Evolutionary conservation across 2,113 vertebrate species (phyloP).

Genomic region (Thunnus maccoyii): DNA sequence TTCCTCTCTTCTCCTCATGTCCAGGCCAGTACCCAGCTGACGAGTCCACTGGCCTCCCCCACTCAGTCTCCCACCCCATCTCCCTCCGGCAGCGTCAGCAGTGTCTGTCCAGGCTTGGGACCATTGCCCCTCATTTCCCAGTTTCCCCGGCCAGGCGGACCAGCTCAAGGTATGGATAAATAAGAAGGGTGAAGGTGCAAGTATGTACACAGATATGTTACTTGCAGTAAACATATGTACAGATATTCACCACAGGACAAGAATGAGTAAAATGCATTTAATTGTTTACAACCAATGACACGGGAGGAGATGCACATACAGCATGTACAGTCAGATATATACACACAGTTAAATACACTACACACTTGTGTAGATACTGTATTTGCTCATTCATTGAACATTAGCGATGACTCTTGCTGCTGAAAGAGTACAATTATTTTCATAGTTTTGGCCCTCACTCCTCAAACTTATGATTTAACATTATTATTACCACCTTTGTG

Average conservation of each 20-base stretch:
- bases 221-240: not conserved
- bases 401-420: not conserved
- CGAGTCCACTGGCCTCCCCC: constrained; percentile 94
- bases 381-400: not conserved
- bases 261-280: too few species aligned
- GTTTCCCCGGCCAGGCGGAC: constrained; percentile 92
- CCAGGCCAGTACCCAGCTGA: constrained; percentile 92
- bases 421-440: not conserved
- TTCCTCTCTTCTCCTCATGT: constrained; percentile 6
- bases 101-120: constrained; percentile 93
- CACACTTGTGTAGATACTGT: not conserved
- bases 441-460: not conserved
- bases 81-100: constrained; percentile 93
- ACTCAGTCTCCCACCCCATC: constrained; percentile 96
- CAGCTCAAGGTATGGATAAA: constrained; percentile 91
- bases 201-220: not conserved
- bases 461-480: too few species aligned
- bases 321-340: not conserved
- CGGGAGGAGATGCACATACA: not conserved
- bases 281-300: not conserved
- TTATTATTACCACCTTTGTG: too few species aligned
- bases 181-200: not conserved
- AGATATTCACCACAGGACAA: not conserved
- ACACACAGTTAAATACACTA: not conserved
- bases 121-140: constrained; percentile 94